Base-by-base conservation (phyloP, 2,113 vertebrate genomes). In the Oryzias javanicus region DNA sequence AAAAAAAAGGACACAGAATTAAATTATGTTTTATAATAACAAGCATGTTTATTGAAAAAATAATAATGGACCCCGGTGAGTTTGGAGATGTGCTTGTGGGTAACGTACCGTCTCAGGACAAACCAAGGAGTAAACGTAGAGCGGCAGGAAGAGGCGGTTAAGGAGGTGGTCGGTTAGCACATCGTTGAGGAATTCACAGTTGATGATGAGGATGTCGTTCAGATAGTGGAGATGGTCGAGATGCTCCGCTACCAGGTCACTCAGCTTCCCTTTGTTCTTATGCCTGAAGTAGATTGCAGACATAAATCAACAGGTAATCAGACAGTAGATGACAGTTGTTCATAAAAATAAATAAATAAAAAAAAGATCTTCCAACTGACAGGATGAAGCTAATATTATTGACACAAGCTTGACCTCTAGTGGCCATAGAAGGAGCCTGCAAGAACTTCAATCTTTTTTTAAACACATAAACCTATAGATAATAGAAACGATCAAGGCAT, bases 161-260 rank as follows among this genome's bases (percentile, higher is more conserved):
- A 99, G 95, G 42, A 99, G 87, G 88, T 99, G 97, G 74, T 99
- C 97, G 0, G 96, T 98, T 78, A 99, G 86, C 27, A 99, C 97
- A 0, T 99, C 97, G 0, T 95, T 99, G n/a, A 99, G 92, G 82
- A 98, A 99, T 90, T 98, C 97, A 57, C 97, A 99, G 80, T 96
- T 96, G 84, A 99, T 99, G 74, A 95, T 99, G 49, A 99, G 94
- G 70, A 99, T 99, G 77, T 99, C 97, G 27, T 99, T 99, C 58
- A 99, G 94, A 76, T 99, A 99, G 86, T 99, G 97, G 24, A 99
- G 92, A 69, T 99, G 97, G 83, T 99, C 97, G 20, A 99, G 91
- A 81, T 99, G 97, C 79, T 99, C 97, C 0, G 97, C 96, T 16
- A 99, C 97, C 76, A 98, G 87, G 84, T 98, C 95, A n/a, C 96